phyloP scores from a whole-genome alignment of 2,113 vertebrate genomes.

The Paracanthobrama guichenoti region DNA sequence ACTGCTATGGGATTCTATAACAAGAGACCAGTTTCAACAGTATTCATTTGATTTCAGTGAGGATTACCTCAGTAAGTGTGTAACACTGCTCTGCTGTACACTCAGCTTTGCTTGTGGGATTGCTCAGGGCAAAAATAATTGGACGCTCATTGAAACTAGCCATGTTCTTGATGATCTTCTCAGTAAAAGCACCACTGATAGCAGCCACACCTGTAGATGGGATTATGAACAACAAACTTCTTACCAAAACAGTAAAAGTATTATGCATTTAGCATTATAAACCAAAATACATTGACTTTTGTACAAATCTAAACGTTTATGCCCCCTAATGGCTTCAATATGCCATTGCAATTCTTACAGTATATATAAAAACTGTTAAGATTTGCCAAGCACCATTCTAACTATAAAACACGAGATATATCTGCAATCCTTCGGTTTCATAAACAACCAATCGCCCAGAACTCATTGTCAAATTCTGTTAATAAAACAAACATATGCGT shows the following conservation, averaged over 20 bases:
- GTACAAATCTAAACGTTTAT: background rate
- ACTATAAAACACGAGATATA: background rate
- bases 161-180: slow-evolving; percentile 92
- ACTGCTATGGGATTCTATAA: background rate
- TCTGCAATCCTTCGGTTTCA: background rate
- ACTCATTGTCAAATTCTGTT: background rate
- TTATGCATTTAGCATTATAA: background rate
- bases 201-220: slow-evolving; percentile 87
- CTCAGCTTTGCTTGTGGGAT: slow-evolving; percentile 96
- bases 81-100: slow-evolving; percentile 98
- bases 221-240: background rate
- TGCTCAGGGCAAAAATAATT: slow-evolving; percentile 95
- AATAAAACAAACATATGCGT: background rate
- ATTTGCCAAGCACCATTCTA: background rate
- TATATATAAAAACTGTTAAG: background rate
- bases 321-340: background rate
- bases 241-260: background rate
- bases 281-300: background rate
- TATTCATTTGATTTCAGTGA: background rate
- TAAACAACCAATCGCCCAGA: background rate
- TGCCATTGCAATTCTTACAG: background rate
- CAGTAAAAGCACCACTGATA: slow-evolving; percentile 87
- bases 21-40: background rate
- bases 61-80: slow-evolving; percentile 83
- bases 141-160: slow-evolving; percentile 88